Base-by-base conservation (phyloP, 2,113 vertebrate genomes). In the Kryptolebias marmoratus region DNA sequence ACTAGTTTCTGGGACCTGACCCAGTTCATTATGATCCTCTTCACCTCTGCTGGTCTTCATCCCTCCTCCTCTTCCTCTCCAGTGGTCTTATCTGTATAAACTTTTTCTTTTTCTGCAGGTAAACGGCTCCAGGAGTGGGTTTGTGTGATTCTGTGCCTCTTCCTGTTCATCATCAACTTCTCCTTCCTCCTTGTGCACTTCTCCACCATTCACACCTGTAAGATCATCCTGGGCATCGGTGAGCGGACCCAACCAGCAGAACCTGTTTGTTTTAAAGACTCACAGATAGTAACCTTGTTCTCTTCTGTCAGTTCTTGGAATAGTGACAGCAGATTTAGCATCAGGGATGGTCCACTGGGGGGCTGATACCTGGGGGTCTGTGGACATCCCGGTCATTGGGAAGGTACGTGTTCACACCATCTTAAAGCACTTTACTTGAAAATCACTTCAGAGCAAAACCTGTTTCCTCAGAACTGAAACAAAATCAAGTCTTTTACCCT, bases 341-440 rank as follows among this genome's bases (percentile, higher is more conserved):
- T 88, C 91, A 39, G 95, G 94, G 81, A 89, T 80, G 2, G 91
- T 94, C 65, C 95, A 94, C 82, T 90, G 89, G 94, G 94, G 93
- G 90, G 91, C 93, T 31, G 92, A 95, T 86, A 95, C 94, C 84
- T 94, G 94, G 95, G 94, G 94, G 84, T 96, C 95, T 44, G 93
- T 95, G 93, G 95, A 96, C 92, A 95, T 97, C 87, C 95, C 95
- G 89, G 86, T 96, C 87, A 92, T 92, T 85, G 93, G 93, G 74
- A 93, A 93, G 95, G 93, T 95, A 87, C 92, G 87, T 45, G 39
- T 28, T 27, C 52, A 68, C 66, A 64, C 31, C 57, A 3, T 6
- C 39, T 9, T 42, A 42, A 42, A 42, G 36, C 36, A 36, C 36
- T 36, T 10, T 42, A 42, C 39, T 42, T 8, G 10, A 48, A 30